Base-by-base conservation (phyloP, 2,888 invertebrate species). In the Clunio marinus region DNA sequence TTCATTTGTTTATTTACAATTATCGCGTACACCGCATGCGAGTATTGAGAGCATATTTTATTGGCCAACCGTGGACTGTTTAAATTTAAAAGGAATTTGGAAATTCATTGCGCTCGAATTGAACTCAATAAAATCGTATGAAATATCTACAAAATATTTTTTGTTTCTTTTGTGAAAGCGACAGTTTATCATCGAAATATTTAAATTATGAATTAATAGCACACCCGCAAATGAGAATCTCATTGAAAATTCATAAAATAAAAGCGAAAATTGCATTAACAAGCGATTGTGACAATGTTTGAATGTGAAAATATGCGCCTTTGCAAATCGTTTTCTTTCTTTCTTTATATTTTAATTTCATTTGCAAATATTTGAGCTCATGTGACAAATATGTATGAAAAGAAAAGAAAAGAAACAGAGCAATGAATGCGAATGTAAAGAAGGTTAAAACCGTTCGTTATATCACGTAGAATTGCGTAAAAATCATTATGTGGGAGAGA, bases 1-100 rank as follows among this genome's bases (percentile, higher is more conserved):
- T n/a, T 41, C 15, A 10, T 60, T 60, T 60, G 35, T 37, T 58
- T 58, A 58, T 58, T 58, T 32, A 58, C 55, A 58, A 58, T 58
- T 58, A 58, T 58, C 28, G 28, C 32, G 32, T 32, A 25, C 55
- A 22, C 32, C 51, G 55, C 24, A 25, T 55, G 24, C 25, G 58
- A 24, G 55, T 25, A 55, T 25, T 2, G 24, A 55, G 24, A 55
- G 20, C 24, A 2, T 15, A 32, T 59, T 59, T 35, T 17, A 41
- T 41, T 41, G 15, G 41, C 41, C 41, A 41, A n/a, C 15, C n/a
- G n/a, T n/a, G n/a, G n/a, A n/a, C 15, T 32, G 10, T 41, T 41
- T 15, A 15, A n/a, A 15, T n/a, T 41, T 15, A n/a, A 10, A 15
- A 3, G n/a, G 41, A 41, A 10, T 10, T 41, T 41, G 41, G 41